Evolutionary conservation across 1,140 invertebrate species (phyloP).

Genomic region (Eumeta japonica): DNA sequence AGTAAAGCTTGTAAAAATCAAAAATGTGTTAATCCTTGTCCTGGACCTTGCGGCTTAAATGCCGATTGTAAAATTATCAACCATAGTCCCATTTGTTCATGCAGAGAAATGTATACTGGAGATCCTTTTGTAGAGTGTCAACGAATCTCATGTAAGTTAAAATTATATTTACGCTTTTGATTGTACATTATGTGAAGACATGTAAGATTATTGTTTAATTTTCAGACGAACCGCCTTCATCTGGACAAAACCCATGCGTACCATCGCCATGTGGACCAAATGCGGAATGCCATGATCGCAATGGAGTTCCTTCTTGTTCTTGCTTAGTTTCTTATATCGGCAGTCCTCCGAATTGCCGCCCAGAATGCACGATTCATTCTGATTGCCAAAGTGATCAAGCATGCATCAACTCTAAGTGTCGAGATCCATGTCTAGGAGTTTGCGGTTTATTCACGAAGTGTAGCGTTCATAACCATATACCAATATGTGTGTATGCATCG

Average conservation of each 20-base stretch:
- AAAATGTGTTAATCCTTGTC: constrained; percentile 65
- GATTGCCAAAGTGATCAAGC: constrained; percentile 64
- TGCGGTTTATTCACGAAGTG: constrained; percentile 68
- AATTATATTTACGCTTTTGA: constrained; percentile 39
- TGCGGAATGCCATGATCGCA: constrained; percentile 64
- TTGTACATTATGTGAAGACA: too few species aligned
- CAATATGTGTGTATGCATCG: constrained; percentile 66
- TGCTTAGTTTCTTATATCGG: constrained; percentile 66
- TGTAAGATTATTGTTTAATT: constrained; percentile 49
- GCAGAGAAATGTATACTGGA: constrained; percentile 60
- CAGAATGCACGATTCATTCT: constrained; percentile 67
- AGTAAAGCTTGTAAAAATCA: constrained; percentile 63
- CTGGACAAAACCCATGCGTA: constrained; percentile 59
- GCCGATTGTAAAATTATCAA: constrained; percentile 66
- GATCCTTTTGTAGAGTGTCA: constrained; percentile 68
- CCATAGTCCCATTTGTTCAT: constrained; percentile 68
- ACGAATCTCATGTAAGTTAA: constrained; percentile 54
- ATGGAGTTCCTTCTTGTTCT: constrained; percentile 62
- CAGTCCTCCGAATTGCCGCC: constrained; percentile 68
- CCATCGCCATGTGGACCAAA: constrained; percentile 72
- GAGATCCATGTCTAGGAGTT: constrained; percentile 72
- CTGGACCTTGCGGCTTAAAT: constrained; percentile 62
- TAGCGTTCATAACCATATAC: constrained; percentile 63
- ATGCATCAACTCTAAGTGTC: constrained; percentile 67
- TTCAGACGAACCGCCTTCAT: constrained; percentile 34